Evolutionary conservation across 2,113 vertebrate genomes (phyloP).

Genomic region (Gnathonemus longibarbis): DNA sequence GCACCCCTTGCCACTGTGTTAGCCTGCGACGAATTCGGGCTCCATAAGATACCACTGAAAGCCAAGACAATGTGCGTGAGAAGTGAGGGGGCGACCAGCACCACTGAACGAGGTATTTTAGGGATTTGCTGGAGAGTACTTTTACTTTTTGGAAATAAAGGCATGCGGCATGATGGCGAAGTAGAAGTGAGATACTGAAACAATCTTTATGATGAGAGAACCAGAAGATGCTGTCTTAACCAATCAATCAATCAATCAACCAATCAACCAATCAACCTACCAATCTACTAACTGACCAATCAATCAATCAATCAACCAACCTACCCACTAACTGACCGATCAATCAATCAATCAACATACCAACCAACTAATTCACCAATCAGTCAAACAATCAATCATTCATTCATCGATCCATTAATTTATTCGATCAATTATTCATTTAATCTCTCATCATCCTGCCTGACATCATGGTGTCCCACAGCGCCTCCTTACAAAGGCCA

Average conservation of each 20-base stretch:
- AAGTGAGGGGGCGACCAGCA: neutral
- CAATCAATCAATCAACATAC: neutral
- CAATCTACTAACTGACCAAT: no score
- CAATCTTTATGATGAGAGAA: neutral
- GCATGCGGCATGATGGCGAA: neutral
- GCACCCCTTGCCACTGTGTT: neutral
- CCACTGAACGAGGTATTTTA: neutral
- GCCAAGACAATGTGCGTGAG: neutral
- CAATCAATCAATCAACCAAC: neutral
- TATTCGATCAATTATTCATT: no score
- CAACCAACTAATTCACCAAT: neutral
- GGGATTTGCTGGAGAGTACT: neutral
- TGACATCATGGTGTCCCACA: neutral
- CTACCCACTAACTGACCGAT: neutral
- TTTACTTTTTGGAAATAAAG: neutral
- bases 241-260: neutral
- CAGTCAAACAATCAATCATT: neutral
- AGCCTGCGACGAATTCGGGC: neutral
- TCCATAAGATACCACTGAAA: neutral
- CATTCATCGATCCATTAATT: neutral
- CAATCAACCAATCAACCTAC: neutral
- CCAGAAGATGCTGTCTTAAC: neutral
- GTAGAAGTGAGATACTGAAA: neutral
- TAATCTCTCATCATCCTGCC: neutral
- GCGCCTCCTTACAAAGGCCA: neutral